Evolutionary conservation across 64 coral and sea anemone species (phyloP).

Genomic region (Stylophora pistillata): DNA sequence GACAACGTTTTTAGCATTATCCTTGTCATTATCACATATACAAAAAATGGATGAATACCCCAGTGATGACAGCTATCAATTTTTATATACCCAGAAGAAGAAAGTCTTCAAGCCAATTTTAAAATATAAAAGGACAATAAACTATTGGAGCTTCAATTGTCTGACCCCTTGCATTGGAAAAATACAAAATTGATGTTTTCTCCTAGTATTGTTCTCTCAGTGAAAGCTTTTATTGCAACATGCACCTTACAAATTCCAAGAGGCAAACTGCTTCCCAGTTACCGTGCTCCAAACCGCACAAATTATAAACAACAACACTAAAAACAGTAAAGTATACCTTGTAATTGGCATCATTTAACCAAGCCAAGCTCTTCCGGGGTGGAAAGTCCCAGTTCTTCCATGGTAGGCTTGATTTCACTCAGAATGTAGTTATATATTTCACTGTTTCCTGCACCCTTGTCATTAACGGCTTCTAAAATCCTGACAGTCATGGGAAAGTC

Average conservation of each 20-base stretch:
- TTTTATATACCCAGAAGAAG: too few relatives aligned
- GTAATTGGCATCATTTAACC: slow-evolving; percentile 24
- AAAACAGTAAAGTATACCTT: neutral
- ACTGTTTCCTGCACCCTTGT: slow-evolving; percentile 67
- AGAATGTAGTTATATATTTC: slow-evolving; percentile 96
- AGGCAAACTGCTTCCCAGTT: neutral
- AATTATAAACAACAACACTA: neutral
- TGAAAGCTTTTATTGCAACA: too few relatives aligned
- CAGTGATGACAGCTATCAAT: too few relatives aligned
- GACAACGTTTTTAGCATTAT: too few relatives aligned
- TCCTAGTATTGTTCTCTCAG: too few relatives aligned
- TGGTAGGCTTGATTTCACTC: slow-evolving; percentile 80
- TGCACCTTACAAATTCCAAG: neutral
- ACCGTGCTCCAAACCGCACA: neutral
- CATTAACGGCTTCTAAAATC: slow-evolving; percentile 75
- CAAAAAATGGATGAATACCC: too few relatives aligned
- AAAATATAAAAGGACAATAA: too few relatives aligned
- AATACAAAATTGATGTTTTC: too few relatives aligned
- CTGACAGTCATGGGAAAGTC: slow-evolving; percentile 81
- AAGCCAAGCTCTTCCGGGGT: slow-evolving; percentile 90
- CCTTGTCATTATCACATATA: too few relatives aligned
- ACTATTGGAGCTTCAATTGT: too few relatives aligned
- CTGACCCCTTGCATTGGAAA: too few relatives aligned
- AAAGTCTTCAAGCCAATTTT: too few relatives aligned
- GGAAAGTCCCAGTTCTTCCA: slow-evolving; percentile 87